A percentile compares a stretch with the other conserved stretches of the same genome.
Evolutionary conservation across 2,888 invertebrate genomes (phyloP).

Genomic region (Cheilosia variabilis): DNA sequence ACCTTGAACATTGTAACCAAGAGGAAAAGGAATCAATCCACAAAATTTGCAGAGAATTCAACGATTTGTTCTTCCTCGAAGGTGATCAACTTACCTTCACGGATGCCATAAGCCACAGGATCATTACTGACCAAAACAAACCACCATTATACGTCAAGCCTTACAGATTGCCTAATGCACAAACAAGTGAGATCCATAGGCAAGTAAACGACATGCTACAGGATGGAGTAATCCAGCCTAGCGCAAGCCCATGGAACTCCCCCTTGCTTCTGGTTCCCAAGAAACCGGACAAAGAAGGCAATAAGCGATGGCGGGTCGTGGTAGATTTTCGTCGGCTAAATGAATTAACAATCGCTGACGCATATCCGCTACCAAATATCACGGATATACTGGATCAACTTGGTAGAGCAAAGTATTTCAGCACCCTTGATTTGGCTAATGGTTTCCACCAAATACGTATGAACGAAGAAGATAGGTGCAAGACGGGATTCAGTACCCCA

Average conservation of each 20-base stretch:
- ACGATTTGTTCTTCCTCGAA: conserved; percentile 43
- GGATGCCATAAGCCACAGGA: conserved; percentile 21
- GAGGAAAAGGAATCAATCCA: conserved; percentile 31
- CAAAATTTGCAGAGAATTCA: conserved; percentile 35
- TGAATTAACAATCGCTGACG: conserved; percentile 17
- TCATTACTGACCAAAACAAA: conserved; percentile 20
- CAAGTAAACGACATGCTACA: conserved; percentile 35
- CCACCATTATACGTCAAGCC: conserved; percentile 19
- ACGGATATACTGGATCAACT: conserved; percentile 27
- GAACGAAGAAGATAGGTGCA: conserved; percentile 1
- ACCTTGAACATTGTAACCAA: conserved; percentile 17
- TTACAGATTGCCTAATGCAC: conserved; percentile 3
- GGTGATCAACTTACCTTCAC: conserved; percentile 40
- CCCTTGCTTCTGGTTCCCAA: conserved; percentile 38
- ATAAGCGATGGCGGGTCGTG: conserved; percentile 8
- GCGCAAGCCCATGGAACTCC: conserved; percentile 31
- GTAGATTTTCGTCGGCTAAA: conserved; percentile 20
- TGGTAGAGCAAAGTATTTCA: conserved; percentile 30
- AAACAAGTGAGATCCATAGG: conserved; percentile 28
- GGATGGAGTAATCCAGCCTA: conserved; percentile 15
- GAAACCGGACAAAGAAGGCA: conserved; percentile 11
- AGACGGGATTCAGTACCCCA: conserved; percentile 29
- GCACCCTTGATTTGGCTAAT: conserved; percentile 20
- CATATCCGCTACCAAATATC: conserved; percentile 1
- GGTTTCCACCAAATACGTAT: conserved; percentile 19